These are phyloP conservation scores for Zosterops hypoxanthus DNA, from an alignment of 2,113 vertebrate species.

Conservation along the genomic window DNA sequence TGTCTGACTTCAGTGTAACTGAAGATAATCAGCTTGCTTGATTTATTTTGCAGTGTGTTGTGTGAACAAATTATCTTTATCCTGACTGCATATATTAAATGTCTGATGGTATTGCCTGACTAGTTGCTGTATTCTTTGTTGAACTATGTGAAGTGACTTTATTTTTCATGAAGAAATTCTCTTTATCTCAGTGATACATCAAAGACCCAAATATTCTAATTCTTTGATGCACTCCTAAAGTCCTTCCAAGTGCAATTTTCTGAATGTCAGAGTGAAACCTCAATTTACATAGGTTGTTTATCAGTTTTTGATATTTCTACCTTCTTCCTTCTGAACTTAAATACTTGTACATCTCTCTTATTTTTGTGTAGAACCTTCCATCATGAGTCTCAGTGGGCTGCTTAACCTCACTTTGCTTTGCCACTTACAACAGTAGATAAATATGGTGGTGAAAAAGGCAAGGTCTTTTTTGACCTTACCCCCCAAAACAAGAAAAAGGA, in stretches of 20 bases:
- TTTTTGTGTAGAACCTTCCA: background rate
- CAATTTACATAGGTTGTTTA: background rate
- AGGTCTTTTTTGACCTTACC: background rate
- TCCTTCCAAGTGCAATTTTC: background rate
- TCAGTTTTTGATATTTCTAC: background rate
- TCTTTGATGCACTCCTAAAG: background rate
- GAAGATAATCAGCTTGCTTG: background rate
- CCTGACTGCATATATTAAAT: background rate
- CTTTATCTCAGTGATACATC: background rate
- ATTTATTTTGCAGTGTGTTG: background rate
- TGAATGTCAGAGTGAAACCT: background rate
- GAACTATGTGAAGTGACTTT: background rate
- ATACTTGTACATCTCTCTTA: background rate
- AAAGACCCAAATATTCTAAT: background rate
- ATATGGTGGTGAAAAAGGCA: background rate
- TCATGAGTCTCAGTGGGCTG: background rate
- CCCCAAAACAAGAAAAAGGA: background rate
- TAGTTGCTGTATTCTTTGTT: background rate
- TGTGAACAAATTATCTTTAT: constrained; percentile 8
- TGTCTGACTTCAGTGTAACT: background rate
- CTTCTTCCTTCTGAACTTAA: background rate
- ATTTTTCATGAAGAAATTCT: background rate
- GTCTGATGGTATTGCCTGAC: background rate
- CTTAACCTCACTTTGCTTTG: background rate
- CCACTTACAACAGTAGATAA: background rate